Evolutionary conservation across 2,113 vertebrate genomes (phyloP), one percentile per base, ranked within the genome.

Genomic region (Tragelaphus scriptus): DNA sequence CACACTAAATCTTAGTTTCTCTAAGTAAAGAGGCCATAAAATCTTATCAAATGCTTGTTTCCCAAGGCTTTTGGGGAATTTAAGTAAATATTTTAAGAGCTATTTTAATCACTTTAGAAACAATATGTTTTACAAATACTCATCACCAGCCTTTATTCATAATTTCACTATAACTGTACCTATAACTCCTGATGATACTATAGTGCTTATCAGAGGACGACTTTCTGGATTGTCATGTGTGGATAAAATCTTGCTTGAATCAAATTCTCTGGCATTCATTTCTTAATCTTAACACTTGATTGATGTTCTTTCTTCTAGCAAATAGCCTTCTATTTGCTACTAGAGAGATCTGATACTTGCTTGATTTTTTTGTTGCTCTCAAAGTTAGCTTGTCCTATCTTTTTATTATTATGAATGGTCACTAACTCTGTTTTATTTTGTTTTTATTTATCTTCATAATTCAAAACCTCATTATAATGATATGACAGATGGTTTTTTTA

Each of bases 81-180:
- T 65, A 81, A 95, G 68, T 63, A 80, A 84, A 85, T 63, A 68
- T 2, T 26, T 56, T 63, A 77, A 47, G 81, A 84, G 19, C 75
- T 68, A 79, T 88, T 91, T 97, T 55, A 92, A 17, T 96, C 63
- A 87, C 56, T 59, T 94, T 63, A 93, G 44, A 95, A 97, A 55
- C 12, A 91, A 58, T 80, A 53, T 55, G 10, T 91, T 56, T 91
- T 59, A 55, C n/a, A 94, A 92, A 59, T 79, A 81, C 17, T 36
- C 36, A 89, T 86, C 21, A 90, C 36, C 25, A 87, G 5, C 13
- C 26, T 93, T 92, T 47, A 47, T 36, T 89, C 51, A 51, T 85
- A 91, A 40, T 59, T 68, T 47, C 55, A 44, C 44, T 9, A 7
- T n/a, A 77, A 56, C 21, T 32, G 17, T 81, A 81, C 47, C 16